A percentile compares a stretch with the other conserved stretches of the same genome.
These are phyloP conservation scores for Busseola fusca DNA, from an alignment of 2,888 invertebrate genomes.

Conservation along the genomic window DNA sequence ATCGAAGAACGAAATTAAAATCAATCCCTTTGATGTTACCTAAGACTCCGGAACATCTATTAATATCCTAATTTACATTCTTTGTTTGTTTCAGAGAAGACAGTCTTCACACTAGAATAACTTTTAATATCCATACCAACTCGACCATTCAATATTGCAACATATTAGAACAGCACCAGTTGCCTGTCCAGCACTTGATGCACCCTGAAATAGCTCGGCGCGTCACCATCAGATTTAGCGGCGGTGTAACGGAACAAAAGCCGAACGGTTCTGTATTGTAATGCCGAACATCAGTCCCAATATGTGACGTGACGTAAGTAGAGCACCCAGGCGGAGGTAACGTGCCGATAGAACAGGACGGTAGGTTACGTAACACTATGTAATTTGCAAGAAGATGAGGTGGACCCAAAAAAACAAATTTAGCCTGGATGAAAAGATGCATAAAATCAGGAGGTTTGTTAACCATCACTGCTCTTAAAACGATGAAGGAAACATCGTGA, in stretches of 20 bases:
- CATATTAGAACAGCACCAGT: slow-evolving; percentile 25
- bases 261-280: slow-evolving; percentile 19
- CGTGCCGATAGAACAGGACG: not conserved
- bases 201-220: slow-evolving; percentile 51
- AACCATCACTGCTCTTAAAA: too few relatives aligned
- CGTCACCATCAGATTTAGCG: slow-evolving; percentile 53
- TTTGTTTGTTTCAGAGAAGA: not conserved
- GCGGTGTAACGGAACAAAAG: slow-evolving; percentile 43
- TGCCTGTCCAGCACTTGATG: slow-evolving; percentile 29
- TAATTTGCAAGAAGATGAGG: not conserved
- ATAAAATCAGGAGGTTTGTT: not conserved
- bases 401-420: not conserved
- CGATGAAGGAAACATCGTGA: not conserved
- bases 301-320: slow-evolving; percentile 24
- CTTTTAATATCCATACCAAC: slow-evolving; percentile 26
- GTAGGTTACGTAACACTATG: not conserved
- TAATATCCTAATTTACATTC: not conserved
- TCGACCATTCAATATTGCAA: slow-evolving; percentile 29
- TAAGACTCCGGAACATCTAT: not conserved
- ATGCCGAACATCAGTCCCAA: slow-evolving; percentile 27
- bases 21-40: not conserved
- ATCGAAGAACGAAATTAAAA: not conserved
- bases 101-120: not conserved
- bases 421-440: not conserved
- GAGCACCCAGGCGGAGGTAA: not conserved